These are phyloP conservation scores for Oxystoma pomonae DNA, from an alignment of 2,888 invertebrate genomes.

Conservation along the genomic window DNA sequence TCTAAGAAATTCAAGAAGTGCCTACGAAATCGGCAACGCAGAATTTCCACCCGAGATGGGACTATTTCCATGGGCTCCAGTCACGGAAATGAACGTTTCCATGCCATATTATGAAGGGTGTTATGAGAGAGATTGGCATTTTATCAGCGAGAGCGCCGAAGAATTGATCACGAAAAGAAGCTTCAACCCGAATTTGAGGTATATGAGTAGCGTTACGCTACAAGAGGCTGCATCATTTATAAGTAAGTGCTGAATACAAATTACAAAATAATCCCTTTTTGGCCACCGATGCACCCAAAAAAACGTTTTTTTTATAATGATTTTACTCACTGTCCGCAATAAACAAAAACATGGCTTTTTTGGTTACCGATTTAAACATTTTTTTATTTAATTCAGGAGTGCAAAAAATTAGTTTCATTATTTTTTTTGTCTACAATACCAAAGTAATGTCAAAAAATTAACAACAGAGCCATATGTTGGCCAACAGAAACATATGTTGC, in stretches of 20 bases:
- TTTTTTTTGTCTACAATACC: no score
- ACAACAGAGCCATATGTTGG: no score
- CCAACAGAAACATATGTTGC: no score
- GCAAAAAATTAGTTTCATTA: no score
- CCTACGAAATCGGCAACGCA: conserved; percentile 69
- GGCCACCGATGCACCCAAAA: no score
- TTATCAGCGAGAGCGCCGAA: conserved; percentile 72
- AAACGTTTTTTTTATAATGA: no score
- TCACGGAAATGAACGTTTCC: conserved; percentile 78
- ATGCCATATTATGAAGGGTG: conserved; percentile 87
- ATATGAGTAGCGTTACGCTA: conserved; percentile 87
- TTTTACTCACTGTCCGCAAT: no score
- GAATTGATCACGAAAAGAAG: conserved; percentile 62
- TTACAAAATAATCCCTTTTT: no score
- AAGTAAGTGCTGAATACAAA: conserved; percentile 54
- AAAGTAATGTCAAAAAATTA: no score
- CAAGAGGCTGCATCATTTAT: conserved; percentile 85
- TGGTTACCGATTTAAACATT: no score
- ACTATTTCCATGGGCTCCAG: conserved; percentile 88
- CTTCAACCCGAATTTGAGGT: conserved; percentile 69
- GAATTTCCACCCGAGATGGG: conserved; percentile 77
- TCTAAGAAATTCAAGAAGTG: conserved; percentile 71
- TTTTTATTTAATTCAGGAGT: no score
- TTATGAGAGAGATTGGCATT: conserved; percentile 79
- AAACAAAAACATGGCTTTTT: no score